Evolutionary conservation across 2,113 vertebrate genomes (phyloP), one percentile per base, ranked within the genome.

Genomic region (Rhinoptilus africanus): DNA sequence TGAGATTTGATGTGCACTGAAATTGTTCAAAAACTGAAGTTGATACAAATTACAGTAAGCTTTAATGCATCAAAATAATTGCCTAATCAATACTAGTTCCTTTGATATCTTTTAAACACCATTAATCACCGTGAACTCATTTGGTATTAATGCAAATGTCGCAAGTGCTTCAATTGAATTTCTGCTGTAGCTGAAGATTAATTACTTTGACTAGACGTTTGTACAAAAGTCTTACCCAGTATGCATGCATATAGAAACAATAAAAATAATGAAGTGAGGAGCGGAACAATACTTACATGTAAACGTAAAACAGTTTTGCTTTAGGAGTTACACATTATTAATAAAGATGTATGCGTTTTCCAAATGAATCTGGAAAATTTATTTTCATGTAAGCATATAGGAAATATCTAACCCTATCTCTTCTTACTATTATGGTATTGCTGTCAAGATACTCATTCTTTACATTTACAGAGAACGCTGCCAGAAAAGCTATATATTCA

Each of bases 11-110:
- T 62, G 21, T 69, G 34, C 41, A 76, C 32, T 62, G 50, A 75
- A 93, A 77, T 80, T 53, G 34, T 92, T 94, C 35, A 81, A 68
- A 91, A 96, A 89, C 56, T 82, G 27, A 95, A 96, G 76, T 51
- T 88, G 39, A 30, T 89, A 76, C 92, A 94, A 97, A 96, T 94
- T 95, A 72, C 43, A 93, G 92, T 93, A 97, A 97, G 97, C 47
- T 82, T 90, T 54, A 91, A 95, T 93, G 93, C 79, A 97, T 96
- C 94, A 94, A 96, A 98, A 97, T 97, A 98, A 97, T 96, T 97
- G 66, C 81, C 85, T 97, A 94, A 97, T 98, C 97, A 96, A 97
- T 98, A 97, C 88, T 96, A 95, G 97, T 97, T 97, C 93, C 73
- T 96, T 50, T 95, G 76, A 63, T 97, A 96, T 93, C 94, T 97